Evolutionary conservation across 2,113 vertebrate genomes (phyloP).

Genomic region (Turnix velox): DNA sequence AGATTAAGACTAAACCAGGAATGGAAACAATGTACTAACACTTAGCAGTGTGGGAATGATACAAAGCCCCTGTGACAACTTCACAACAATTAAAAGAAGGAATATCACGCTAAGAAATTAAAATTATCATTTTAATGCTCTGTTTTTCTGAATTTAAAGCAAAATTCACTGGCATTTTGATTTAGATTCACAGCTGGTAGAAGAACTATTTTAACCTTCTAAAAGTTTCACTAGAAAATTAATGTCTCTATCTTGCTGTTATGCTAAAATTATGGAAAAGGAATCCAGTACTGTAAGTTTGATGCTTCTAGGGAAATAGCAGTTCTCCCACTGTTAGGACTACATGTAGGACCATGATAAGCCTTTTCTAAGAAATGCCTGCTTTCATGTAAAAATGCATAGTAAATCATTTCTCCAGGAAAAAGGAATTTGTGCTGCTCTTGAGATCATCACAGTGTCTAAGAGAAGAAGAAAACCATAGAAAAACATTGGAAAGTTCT

Average conservation of each 20-base stretch:
- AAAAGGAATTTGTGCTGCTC: background rate
- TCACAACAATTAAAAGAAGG: background rate
- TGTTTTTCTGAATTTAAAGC: background rate
- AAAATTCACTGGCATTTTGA: background rate
- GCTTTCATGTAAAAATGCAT: background rate
- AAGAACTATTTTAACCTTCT: background rate
- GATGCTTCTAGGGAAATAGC: background rate
- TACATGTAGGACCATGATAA: conserved; percentile 13
- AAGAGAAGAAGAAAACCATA: background rate
- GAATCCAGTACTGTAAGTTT: background rate
- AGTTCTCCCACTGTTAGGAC: background rate
- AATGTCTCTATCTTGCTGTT: background rate
- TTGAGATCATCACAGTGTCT: background rate
- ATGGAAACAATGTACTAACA: background rate
- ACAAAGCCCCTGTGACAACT: background rate
- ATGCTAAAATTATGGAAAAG: background rate
- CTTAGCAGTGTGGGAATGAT: background rate
- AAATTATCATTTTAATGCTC: background rate
- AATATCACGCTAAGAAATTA: background rate
- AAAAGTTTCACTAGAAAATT: background rate
- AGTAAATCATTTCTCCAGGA: background rate
- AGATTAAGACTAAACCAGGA: background rate
- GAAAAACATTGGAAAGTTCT: background rate
- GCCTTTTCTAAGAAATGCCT: background rate
- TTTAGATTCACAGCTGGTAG: background rate